Evolutionary conservation across 2,797 vertebrate genomes (phyloP), one percentile per base, ranked within the genome.

Genomic region (Tapera naevia): DNA sequence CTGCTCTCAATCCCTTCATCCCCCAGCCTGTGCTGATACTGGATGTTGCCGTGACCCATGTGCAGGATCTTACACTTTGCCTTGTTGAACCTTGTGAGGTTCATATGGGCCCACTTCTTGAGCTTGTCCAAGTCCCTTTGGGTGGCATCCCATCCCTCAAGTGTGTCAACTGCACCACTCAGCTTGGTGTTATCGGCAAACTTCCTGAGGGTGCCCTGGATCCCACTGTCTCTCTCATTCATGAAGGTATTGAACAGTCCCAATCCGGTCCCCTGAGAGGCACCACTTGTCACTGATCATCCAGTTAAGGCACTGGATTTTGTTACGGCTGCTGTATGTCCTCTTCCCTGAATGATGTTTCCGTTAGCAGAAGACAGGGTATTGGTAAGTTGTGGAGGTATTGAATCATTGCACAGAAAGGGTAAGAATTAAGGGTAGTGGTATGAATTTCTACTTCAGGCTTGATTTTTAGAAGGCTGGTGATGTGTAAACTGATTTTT

Each of bases 91-190:
- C 16, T 54, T 39, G 18, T 43, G 60, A 53, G 50, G 6, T 79
- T 65, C n/a, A 24, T 27, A 30, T 2, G 3, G 39, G 33, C 41
- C 51, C 28, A 13, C 22, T 57, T 17, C 51, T 18, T 0, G 1
- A 46, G 23, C 11, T 50, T 41, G 78, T 48, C 8, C 10, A 5
- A 16, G 39, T 54, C 21, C 16, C 11, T 60, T n/a, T 30, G 43
- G 21, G 37, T 74, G 72, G 7, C 43, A 60, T 60, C 56, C n/a
- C 1, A 1, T 32, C 32, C 53, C 24, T 57, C 39, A 45, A 32
- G n/a, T 4, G 3, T 10, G 19, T 35, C 24, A 13, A 6, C n/a
- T 0, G 1, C 27, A 51, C 18, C 37, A 41, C 28, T 57, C 62
- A 57, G 45, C 54, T 81, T 70, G 24, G 16, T 60, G 30, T 70